Evolutionary conservation across 2,888 invertebrate genomes (phyloP), one percentile per base, ranked within the genome.

Genomic region (Eubasilissa splendida): DNA sequence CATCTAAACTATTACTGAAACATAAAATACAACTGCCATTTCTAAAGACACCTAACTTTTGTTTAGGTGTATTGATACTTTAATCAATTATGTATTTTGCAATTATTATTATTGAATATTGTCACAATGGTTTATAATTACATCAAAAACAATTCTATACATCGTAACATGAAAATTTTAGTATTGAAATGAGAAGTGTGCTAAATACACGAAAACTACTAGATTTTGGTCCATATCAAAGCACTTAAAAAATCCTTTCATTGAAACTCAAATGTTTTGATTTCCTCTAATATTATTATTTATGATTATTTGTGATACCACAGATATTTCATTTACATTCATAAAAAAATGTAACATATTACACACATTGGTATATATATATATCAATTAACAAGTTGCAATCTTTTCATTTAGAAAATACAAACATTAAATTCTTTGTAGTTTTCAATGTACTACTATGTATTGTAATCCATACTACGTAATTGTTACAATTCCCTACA

Each of bases 81-180:
- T 53, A 71, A 71, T 71, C 14, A 54, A 58, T 58, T 50, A 68
- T 14, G 68, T 42, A 68, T 50, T n/a, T 50, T 68, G 31, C 63
- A 63, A 63, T 33, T 63, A 63, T 63, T 63, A 14, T 58, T n/a
- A 50, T 50, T 52, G 52, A 71, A 71, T 71, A 71, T 71, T 71
- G 71, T 71, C 71, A 42, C 52, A 54, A 54, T 71, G 71, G 71
- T 54, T 71, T 71, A 71, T 31, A 71, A 71, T 71, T 71, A 71
- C 42, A 50, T 68, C 50, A 12, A 68, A 42, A 68, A 68, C 50
- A 68, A 50, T 50, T 68, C 68, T 50, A 68, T 50, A 68, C 63
- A 63, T 33, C 42, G 63, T 68, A 68, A 52, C 7, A n/a, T 71
- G 54, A 54, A 71, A 71, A 71, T 31, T 8, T 54, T 11, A 68